Conservation (phyloP, 2,888 invertebrate species). For the Papilio demoleus region DNA sequence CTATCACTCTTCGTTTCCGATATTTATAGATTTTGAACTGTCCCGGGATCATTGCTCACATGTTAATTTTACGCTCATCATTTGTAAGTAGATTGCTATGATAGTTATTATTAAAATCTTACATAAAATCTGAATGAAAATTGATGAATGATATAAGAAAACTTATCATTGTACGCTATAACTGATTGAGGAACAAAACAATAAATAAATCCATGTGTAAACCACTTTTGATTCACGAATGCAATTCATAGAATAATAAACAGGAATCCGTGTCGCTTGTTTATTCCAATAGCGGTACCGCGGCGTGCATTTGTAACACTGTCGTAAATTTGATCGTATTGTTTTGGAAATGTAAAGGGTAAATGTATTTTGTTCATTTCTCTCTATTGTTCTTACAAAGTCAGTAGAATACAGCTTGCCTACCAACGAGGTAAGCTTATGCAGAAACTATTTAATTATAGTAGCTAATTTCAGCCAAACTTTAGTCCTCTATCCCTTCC, state of each 20-base stretch:
- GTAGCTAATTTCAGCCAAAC: too few species aligned
- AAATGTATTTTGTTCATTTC: slow-evolving; percentile 25
- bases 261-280: slow-evolving; percentile 5
- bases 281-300: slow-evolving; percentile 13
- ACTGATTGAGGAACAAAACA: background rate
- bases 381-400: slow-evolving; percentile 17
- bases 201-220: slow-evolving; percentile 15
- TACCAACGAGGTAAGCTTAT: background rate
- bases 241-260: slow-evolving; percentile 19
- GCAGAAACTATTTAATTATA: background rate
- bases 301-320: background rate
- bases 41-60: too few species aligned
- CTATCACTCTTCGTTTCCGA: too few species aligned
- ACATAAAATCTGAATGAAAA: too few species aligned
- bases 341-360: slow-evolving; percentile 22
- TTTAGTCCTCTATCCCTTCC: too few species aligned
- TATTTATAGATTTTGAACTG: too few species aligned
- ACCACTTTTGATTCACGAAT: slow-evolving; percentile 15
- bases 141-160: too few species aligned
- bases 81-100: too few species aligned
- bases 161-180: background rate
- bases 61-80: too few species aligned
- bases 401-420: background rate
- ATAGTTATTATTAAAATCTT: too few species aligned
- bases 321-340: slow-evolving; percentile 30